These are phyloP conservation scores for Arbacia lixula DNA, from an alignment of 53 echinoderm and acorn worm species.

Conservation along the genomic window DNA sequence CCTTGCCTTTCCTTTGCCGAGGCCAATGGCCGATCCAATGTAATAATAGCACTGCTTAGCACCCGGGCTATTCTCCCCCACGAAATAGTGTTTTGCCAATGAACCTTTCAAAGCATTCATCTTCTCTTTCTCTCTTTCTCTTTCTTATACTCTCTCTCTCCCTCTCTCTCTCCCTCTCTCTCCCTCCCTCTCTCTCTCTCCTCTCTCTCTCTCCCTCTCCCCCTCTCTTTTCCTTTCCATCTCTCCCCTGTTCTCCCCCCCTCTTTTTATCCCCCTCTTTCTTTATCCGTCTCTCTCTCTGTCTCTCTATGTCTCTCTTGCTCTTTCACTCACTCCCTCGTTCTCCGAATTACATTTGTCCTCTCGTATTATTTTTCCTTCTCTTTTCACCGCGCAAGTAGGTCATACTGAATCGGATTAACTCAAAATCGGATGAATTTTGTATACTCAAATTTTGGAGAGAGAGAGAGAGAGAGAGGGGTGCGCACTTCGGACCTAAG, in stretches of 20 bases:
- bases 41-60: slow-evolving; percentile 14
- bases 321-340: background rate
- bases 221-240: background rate
- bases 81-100: slow-evolving; percentile 38
- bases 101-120: slow-evolving; percentile 29
- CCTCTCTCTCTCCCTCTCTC: background rate
- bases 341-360: background rate
- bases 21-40: slow-evolving; percentile 36
- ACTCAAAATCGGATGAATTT: slow-evolving; percentile 50
- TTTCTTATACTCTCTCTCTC: background rate
- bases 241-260: background rate
- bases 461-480: background rate
- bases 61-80: slow-evolving; percentile 8
- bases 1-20: no score
- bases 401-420: slow-evolving; percentile 59
- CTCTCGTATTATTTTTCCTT: background rate
- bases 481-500: no score
- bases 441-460: slow-evolving; percentile 7
- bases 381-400: slow-evolving; percentile 35
- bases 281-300: background rate
- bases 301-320: background rate
- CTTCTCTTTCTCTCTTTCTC: background rate
- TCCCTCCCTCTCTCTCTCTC: background rate
- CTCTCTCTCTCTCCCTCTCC: background rate
- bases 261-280: background rate